Percentiles rank a stretch among this genome's conserved stretches.
Evolutionary conservation across 1,140 invertebrate genomes (phyloP).

Genomic region (Dolichoris vasculosae): DNA sequence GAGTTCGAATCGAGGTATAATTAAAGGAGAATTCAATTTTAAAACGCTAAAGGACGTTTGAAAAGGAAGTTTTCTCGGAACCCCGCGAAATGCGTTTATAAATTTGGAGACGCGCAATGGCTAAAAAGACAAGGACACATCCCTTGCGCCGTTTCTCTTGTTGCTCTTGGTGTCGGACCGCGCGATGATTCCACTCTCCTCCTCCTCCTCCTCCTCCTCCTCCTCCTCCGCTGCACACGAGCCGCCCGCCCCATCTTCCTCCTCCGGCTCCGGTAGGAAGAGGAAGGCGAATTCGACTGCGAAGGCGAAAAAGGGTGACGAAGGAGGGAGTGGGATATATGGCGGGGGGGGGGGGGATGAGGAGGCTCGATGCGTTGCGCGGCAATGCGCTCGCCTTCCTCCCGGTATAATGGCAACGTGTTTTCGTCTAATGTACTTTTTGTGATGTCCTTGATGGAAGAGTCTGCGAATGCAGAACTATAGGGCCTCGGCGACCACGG

Average conservation of each 20-base stretch:
- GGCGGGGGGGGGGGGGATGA: not conserved
- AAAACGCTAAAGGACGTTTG: not conserved
- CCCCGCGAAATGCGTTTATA: slow-evolving; percentile 25
- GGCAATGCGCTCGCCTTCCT: slow-evolving; percentile 40
- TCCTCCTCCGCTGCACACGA: too few relatives aligned
- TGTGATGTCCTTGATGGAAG: slow-evolving; percentile 75
- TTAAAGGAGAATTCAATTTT: slow-evolving; percentile 5
- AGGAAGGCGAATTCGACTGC: not conserved
- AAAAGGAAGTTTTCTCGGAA: slow-evolving; percentile 20
- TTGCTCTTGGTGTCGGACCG: slow-evolving; percentile 51
- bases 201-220: slow-evolving; percentile 28
- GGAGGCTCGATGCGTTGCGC: slow-evolving; percentile 18
- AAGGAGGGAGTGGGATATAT: not conserved
- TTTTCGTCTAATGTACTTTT: slow-evolving; percentile 76
- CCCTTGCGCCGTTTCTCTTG: not conserved
- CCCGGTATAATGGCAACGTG: slow-evolving; percentile 72
- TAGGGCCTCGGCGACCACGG: slow-evolving; percentile 60
- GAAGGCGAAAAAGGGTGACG: slow-evolving; percentile 36
- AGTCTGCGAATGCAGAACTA: slow-evolving; percentile 75
- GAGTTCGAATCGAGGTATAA: slow-evolving; percentile 2
- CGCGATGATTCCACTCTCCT: not conserved
- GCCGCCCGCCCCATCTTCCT: slow-evolving; percentile 1
- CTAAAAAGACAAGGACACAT: slow-evolving; percentile 27
- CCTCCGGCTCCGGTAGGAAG: not conserved
- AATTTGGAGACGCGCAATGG: slow-evolving; percentile 37